These are phyloP conservation scores for Meteorus colon DNA, from an alignment of 2,888 invertebrate species.

Conservation along the genomic window DNA sequence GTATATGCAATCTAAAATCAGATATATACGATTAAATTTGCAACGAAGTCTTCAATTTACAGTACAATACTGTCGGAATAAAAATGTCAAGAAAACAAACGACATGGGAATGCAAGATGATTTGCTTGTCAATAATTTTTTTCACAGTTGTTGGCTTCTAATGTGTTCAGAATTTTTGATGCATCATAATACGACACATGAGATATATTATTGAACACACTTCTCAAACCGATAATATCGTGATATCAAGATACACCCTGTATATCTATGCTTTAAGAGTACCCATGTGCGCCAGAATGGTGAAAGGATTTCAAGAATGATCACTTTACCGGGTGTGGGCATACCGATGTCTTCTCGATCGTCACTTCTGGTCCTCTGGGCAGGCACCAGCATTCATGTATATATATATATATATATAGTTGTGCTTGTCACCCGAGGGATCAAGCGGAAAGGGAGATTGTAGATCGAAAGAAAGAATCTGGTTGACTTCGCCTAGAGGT, in stretches of 20 bases:
- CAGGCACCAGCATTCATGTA: not conserved
- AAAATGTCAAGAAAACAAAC: too few relatives aligned
- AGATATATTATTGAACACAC: too few relatives aligned
- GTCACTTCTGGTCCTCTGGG: conserved; percentile 1
- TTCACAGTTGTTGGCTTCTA: too few relatives aligned
- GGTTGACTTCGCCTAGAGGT: conserved; percentile 10
- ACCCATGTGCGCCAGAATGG: not conserved
- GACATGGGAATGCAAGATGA: too few relatives aligned
- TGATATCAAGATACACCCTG: not conserved
- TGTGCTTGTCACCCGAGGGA: conserved; percentile 24
- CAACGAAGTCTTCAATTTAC: too few relatives aligned
- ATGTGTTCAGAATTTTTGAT: too few relatives aligned
- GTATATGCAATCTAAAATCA: too few relatives aligned
- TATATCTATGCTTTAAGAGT: not conserved
- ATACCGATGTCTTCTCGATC: conserved; percentile 28
- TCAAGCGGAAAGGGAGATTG: not conserved
- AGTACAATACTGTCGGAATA: too few relatives aligned
- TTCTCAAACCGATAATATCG: not conserved
- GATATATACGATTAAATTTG: too few relatives aligned
- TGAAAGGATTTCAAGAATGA: conserved; percentile 20
- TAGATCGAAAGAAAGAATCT: not conserved
- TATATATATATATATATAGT: conserved; percentile 6
- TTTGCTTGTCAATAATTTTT: too few relatives aligned
- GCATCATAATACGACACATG: too few relatives aligned
- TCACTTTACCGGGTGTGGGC: conserved; percentile 27